Evolutionary conservation across 2,113 vertebrate species (phyloP), one percentile per base, ranked within the genome.

Genomic region (Phaetusa simplex): DNA sequence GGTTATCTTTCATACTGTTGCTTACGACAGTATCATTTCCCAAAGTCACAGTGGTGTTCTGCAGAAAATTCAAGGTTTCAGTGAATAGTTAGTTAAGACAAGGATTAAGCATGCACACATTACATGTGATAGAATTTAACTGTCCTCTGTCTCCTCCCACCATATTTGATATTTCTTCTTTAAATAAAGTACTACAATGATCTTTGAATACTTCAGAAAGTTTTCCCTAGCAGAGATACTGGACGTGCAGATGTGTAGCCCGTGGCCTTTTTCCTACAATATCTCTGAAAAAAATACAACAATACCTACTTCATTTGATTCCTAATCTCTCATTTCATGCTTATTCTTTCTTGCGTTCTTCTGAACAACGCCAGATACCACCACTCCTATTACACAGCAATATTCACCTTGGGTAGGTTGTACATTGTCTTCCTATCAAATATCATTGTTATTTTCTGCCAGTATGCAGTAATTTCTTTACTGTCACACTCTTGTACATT

Each of bases 1-100:
- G 99, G 64, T 99, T 99, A 94, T 99, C 99, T 87, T 98, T 98
- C 99, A 99, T 99, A 86, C 99, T 99, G 93, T 55, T 82, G 66
- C 99, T 99, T 96, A 99, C 78, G 5, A 96, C 74, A 1, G 98
- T 99, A 69, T 96, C 97, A 96, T 99, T 99, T 59, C 98, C 98
- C 74, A 97, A 82, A 47, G 90, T 95, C 94, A 99, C 97, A 0
- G 98, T 98, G 43, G 98, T 97, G 92, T 99, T 99, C 99, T 99
- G 97, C 79, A 78, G 45, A 89, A 95, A 92, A 94, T 62, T 16
- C 45, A 66, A 81, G 27, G 47, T 65, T 88, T 76, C 56, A 82
- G 32, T 47, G 16, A 70, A 69, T 19, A 49, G 21, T 49, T 42
- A 55, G 26, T 49, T 67, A 62, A 80, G 43, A 62, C 32, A 78